Base-by-base conservation (phyloP, 1,140 invertebrate species). In the Drosophila santomea region DNA sequence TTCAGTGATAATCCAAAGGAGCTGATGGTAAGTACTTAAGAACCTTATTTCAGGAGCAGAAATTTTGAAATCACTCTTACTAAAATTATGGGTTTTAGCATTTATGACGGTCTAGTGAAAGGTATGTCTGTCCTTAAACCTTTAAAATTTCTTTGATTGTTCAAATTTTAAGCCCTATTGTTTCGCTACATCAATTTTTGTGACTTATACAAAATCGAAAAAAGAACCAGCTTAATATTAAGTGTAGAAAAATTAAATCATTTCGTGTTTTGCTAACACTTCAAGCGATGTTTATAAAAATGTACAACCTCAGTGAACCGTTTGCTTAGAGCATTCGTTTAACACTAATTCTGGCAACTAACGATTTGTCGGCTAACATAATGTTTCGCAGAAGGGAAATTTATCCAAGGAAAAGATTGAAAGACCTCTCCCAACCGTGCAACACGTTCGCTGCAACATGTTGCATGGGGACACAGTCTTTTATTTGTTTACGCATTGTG, bases 401-500 rank as follows among this genome's bases (percentile, higher is more conserved):
- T 51, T 51, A 25, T 36, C 4, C 6, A 14, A 6, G 28, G 14
- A 56, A 45, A 35, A 45, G 14, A 39, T 35, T 0, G 4, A 14
- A 8, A 12, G 2, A 28, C 45, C 45, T 44, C 5, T 47, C 28
- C 64, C 32, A 32, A 5, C 7, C 32, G 28, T 8, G 48, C 45
- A 71, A 71, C 69, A 47, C 44, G 64, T 63, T 64, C 11, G 47
- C 1, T 60, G n/a, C 47, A 39, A 59, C 66, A 60, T 25, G 64
- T 51, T 64, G 59, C 45, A 51, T 12, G 14, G 10, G 6, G 1
- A 52, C 8, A 15, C 4, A 6, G 15, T 23, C 17, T 35, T 64
- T 44, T 68, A 47, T 68, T 68, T 68, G 64, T 64, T 64, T 64
- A 68, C 64, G 35, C 68, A 71, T 69, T 50, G 38, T 28, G 55